phyloP scores from a whole-genome alignment of 2,797 vertebrate genomes.

The Pseudocheirus occidentalis region DNA sequence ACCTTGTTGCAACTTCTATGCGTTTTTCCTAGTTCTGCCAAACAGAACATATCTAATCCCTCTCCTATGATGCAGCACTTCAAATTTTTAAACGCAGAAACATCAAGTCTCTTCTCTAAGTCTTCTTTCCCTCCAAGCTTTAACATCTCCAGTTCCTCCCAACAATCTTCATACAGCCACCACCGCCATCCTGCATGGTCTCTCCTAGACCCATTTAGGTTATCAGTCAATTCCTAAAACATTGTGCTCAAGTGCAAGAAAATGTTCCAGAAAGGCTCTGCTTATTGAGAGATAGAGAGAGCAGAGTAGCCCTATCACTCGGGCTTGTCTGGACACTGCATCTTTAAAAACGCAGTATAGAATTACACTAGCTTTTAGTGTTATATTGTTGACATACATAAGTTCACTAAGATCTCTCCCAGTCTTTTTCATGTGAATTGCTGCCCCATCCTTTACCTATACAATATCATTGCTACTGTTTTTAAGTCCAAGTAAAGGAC shows the following conservation, averaged over 20 bases:
- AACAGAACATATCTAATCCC: background rate
- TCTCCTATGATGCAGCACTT: background rate
- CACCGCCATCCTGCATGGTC: background rate
- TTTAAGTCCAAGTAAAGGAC: constrained; percentile 9
- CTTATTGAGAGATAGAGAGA: background rate
- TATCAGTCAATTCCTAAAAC: background rate
- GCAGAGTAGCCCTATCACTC: background rate
- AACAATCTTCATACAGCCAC: background rate
- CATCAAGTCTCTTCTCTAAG: background rate
- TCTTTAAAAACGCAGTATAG: background rate
- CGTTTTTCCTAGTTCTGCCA: background rate
- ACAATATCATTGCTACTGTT: background rate
- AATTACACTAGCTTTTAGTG: background rate
- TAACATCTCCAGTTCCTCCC: background rate
- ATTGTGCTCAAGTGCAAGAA: background rate
- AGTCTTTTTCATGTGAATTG: background rate
- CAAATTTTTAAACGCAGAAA: background rate
- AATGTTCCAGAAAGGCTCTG: background rate
- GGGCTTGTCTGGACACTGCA: background rate
- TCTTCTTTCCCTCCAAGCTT: background rate
- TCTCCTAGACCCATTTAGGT: background rate
- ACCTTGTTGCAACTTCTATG: background rate
- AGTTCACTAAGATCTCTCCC: background rate
- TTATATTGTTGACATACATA: background rate
- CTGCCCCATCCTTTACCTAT: background rate